Evolutionary conservation across 2,113 vertebrate genomes (phyloP).

Genomic region (Turnix velox): DNA sequence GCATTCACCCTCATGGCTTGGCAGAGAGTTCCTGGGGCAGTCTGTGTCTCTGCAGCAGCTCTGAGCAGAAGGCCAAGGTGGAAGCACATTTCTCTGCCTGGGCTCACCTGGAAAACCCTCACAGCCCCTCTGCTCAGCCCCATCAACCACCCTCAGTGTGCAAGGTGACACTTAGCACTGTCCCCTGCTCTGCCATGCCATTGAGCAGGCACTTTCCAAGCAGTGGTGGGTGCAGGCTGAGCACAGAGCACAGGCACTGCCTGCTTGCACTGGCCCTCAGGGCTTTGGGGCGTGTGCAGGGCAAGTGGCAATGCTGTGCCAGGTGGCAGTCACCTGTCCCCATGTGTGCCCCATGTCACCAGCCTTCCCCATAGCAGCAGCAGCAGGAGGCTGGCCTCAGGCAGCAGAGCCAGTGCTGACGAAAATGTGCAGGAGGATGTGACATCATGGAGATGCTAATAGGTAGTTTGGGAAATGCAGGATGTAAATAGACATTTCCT

Average conservation of each 20-base stretch:
- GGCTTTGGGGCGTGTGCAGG: rapidly evolving
- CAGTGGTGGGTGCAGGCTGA: background rate
- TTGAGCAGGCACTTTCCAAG: background rate
- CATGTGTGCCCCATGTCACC: rapidly evolving
- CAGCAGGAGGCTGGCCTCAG: background rate
- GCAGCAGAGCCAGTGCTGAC: background rate
- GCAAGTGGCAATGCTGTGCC: rapidly evolving
- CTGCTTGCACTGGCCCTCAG: background rate
- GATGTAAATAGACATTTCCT: conserved; percentile 62
- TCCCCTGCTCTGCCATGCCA: background rate
- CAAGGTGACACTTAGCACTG: background rate
- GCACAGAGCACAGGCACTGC: background rate
- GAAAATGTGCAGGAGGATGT: background rate
- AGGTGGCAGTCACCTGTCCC: rapidly evolving
- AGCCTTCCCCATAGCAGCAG: background rate
- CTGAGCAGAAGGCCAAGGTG: background rate
- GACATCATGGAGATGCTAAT: conserved; percentile 57
- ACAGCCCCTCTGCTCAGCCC: background rate
- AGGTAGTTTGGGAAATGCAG: conserved; percentile 50
- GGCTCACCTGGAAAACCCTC: background rate
- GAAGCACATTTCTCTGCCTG: background rate
- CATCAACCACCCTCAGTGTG: background rate
- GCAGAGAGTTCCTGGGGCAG: conserved; percentile 1
- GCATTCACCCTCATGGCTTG: rapidly evolving
- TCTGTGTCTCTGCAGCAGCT: background rate